phyloP scores from a whole-genome alignment of 2,113 vertebrate genomes.

The Octodon degus region DNA sequence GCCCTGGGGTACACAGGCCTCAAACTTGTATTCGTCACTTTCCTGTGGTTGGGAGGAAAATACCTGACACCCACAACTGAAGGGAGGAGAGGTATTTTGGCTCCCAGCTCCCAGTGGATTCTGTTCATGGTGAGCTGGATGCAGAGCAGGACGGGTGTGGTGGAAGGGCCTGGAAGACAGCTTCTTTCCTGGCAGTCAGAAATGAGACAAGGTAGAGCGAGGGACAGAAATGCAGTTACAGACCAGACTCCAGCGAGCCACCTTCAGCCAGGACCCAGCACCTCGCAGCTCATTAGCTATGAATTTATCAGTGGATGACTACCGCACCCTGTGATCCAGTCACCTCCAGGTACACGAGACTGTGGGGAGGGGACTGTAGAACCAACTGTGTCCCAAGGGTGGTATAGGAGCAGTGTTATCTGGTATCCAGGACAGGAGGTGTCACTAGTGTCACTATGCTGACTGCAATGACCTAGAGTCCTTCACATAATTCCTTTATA shows the following conservation, averaged over 20 bases:
- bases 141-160: neutral
- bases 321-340: neutral
- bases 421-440: neutral
- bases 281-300: neutral
- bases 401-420: neutral
- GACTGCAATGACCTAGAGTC: neutral
- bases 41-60: neutral
- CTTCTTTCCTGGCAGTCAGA: neutral
- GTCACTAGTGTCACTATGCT: neutral
- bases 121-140: neutral
- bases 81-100: neutral
- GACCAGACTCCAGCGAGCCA: neutral
- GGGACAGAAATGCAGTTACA: neutral
- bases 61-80: neutral
- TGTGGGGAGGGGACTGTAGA: neutral
- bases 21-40: neutral
- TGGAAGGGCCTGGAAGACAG: neutral
- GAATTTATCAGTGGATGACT: neutral
- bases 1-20: neutral
- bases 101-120: neutral
- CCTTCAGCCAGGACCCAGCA: neutral
- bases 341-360: neutral
- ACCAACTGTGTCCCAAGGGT: neutral
- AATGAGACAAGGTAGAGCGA: neutral
- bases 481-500: neutral